phyloP scores from a whole-genome alignment of 2,888 invertebrate genomes.

The Andricus quercusramuli region DNA sequence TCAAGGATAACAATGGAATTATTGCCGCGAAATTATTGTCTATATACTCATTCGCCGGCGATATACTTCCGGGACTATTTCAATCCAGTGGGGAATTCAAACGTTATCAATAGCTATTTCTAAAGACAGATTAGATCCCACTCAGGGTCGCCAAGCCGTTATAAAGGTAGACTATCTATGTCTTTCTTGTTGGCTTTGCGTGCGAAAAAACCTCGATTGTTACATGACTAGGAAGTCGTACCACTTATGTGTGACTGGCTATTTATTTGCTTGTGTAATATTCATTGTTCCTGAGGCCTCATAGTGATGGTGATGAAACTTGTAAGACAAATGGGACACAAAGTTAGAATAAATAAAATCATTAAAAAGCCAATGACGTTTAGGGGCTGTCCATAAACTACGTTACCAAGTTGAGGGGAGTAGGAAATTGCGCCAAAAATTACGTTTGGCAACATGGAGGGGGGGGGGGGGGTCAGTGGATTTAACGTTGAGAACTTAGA shows the following conservation, averaged over 20 bases:
- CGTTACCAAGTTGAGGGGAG: no score
- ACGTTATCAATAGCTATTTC: slow-evolving; percentile 33
- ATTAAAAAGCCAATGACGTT: no score
- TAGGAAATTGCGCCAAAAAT: no score
- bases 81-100: background rate
- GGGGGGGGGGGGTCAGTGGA: no score
- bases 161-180: background rate
- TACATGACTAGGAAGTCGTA: slow-evolving; percentile 33
- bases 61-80: background rate
- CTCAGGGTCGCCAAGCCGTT: slow-evolving; percentile 27
- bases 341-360: no score
- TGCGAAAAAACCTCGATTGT: slow-evolving; percentile 22
- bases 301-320: background rate
- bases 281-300: background rate
- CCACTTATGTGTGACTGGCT: slow-evolving; percentile 5
- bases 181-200: background rate
- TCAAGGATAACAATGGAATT: slow-evolving; percentile 35
- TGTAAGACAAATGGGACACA: no score
- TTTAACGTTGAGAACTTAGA: no score
- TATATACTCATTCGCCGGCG: background rate
- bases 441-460: no score
- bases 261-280: background rate
- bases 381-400: no score
- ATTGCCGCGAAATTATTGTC: slow-evolving; percentile 27
- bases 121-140: slow-evolving; percentile 33